Evolutionary conservation across 2,113 vertebrate species (phyloP).

Genomic region (Cacatua alba): DNA sequence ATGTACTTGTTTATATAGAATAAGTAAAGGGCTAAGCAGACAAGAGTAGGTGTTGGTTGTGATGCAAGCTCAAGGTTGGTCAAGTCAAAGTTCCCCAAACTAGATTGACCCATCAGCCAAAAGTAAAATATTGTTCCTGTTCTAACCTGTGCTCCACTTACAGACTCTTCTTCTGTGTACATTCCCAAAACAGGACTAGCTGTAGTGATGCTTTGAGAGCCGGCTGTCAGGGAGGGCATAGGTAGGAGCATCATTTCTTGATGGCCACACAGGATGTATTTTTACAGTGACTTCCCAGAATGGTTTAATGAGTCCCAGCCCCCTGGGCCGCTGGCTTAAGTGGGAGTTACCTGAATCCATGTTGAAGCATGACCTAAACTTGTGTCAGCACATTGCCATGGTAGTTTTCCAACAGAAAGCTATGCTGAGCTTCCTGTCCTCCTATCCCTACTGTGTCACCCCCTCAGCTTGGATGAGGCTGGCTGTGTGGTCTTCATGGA

Average conservation of each 20-base stretch:
- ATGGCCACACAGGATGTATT: not conserved
- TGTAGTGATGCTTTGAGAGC: not conserved
- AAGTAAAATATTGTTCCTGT: not conserved
- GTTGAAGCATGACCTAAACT: not conserved
- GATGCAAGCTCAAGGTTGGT: not conserved
- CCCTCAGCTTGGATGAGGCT: not conserved
- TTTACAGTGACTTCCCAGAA: not conserved
- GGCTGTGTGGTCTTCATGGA: not conserved
- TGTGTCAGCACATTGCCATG: not conserved
- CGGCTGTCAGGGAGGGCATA: accelerated
- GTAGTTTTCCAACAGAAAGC: not conserved
- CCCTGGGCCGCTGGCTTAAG: not conserved
- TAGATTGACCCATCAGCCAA: not conserved
- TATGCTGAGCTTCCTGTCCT: not conserved
- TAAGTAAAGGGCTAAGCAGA: conserved; percentile 59
- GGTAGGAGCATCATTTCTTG: not conserved
- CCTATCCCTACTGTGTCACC: not conserved
- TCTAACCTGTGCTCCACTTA: not conserved
- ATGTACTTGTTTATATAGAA: conserved; percentile 8
- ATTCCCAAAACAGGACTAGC: not conserved
- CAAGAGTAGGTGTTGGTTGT: not conserved
- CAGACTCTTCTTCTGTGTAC: not conserved
- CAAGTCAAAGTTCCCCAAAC: not conserved
- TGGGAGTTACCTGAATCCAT: not conserved
- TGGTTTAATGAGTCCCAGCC: not conserved